phyloP scores from a whole-genome alignment of 2,888 invertebrate genomes.

The Hydrotaea diabolus region DNA sequence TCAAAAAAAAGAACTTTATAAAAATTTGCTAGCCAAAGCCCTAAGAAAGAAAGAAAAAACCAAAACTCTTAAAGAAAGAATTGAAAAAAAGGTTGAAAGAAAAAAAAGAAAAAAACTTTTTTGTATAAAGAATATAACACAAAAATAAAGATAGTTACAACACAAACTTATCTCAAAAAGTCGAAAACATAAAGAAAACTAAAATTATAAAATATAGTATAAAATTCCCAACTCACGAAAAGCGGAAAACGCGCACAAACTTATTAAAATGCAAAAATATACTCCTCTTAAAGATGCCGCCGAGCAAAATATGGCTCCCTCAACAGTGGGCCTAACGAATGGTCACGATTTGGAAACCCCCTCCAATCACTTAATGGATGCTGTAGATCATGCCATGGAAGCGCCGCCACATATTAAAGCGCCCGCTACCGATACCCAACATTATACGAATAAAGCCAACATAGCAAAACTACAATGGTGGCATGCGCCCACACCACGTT shows the following conservation, averaged over 20 bases:
- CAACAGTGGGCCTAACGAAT: conserved; percentile 35
- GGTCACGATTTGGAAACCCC: conserved; percentile 38
- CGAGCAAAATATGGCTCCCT: neutral
- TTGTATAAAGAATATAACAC: conserved; percentile 3
- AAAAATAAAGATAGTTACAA: conserved; percentile 3
- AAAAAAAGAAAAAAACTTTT: conserved; percentile 33
- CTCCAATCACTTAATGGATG: conserved; percentile 14
- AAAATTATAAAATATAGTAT: neutral
- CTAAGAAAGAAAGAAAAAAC: conserved; percentile 28
- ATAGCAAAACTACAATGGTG: conserved; percentile 75
- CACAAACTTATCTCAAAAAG: conserved; percentile 4
- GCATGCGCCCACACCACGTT: conserved; percentile 71
- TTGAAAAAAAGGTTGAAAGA: neutral
- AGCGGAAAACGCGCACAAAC: conserved; percentile 37
- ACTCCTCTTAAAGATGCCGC: conserved; percentile 52
- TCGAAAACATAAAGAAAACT: neutral
- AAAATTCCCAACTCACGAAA: conserved; percentile 41
- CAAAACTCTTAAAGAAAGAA: neutral
- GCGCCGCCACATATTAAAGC: neutral
- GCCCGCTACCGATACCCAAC: conserved; percentile 10
- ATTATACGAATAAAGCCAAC: conserved; percentile 73
- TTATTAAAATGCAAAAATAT: conserved; percentile 62
- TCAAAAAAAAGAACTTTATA: conserved; percentile 51
- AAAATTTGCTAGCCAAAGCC: conserved; percentile 40
- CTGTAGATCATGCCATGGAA: conserved; percentile 5